Percentiles rank a stretch among this genome's conserved stretches.
phyloP scores from a whole-genome alignment of 2,797 vertebrate genomes.

The Dermochelys coriacea region DNA sequence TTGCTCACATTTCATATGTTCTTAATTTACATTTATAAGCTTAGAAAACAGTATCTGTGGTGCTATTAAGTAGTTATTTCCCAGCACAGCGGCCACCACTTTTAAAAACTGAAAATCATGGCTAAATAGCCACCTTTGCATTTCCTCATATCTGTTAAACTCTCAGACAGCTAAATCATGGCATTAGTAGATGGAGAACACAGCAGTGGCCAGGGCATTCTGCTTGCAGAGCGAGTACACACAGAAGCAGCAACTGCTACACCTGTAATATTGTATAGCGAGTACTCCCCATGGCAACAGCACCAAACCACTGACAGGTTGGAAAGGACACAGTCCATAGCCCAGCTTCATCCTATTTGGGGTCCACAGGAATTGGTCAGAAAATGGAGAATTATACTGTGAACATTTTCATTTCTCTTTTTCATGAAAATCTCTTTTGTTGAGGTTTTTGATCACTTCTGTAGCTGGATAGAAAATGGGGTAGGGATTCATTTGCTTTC shows the following conservation, averaged over 20 bases:
- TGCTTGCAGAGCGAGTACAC: neutral
- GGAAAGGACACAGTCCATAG: neutral
- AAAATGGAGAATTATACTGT: neutral
- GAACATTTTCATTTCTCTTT: neutral
- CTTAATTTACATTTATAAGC: neutral
- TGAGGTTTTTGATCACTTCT: neutral
- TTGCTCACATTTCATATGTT: neutral
- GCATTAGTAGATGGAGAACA: neutral
- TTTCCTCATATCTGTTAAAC: conserved; percentile 13
- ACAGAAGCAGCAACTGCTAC: neutral
- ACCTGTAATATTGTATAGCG: neutral
- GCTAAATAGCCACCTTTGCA: neutral
- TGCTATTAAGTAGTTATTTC: neutral
- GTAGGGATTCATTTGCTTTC: neutral
- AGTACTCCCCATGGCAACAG: neutral
- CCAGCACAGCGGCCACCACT: neutral
- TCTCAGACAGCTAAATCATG: neutral
- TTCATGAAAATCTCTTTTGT: neutral
- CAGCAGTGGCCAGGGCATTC: neutral
- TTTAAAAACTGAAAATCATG: accelerated
- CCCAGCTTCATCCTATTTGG: neutral
- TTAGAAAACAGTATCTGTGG: neutral
- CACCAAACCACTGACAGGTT: neutral
- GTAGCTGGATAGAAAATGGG: conserved; percentile 1
- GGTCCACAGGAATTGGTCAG: neutral